Percentiles rank a stretch among this genome's conserved stretches.
phyloP scores from a whole-genome alignment of 2,888 invertebrate species.

The Limulus polyphemus region DNA sequence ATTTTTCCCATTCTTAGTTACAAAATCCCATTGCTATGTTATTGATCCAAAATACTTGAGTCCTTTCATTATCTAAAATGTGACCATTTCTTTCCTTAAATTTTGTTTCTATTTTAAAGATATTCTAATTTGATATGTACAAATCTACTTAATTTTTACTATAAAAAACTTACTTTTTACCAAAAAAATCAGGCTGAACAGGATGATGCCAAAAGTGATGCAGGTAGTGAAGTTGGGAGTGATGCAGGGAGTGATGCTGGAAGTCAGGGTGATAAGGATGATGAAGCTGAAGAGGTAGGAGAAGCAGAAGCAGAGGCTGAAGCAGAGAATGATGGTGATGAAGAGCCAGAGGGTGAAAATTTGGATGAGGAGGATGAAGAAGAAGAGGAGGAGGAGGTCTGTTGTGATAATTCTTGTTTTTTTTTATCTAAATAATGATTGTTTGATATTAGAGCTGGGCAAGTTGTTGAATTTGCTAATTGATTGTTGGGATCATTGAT shows the following conservation, averaged over 20 bases:
- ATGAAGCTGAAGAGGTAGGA: constrained; percentile 21
- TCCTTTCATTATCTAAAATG: too few relatives aligned
- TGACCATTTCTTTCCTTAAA: too few relatives aligned
- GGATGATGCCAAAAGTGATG: constrained; percentile 14
- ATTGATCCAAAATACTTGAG: too few relatives aligned
- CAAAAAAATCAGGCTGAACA: constrained; percentile 12
- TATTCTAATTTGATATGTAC: too few relatives aligned
- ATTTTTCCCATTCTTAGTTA: too few relatives aligned
- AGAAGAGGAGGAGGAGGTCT: constrained; percentile 2
- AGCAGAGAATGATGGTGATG: constrained; percentile 12
- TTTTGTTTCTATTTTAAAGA: too few relatives aligned
- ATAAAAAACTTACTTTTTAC: too few relatives aligned
- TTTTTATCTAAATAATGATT: background rate
- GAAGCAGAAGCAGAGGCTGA: constrained; percentile 20
- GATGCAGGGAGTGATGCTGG: constrained; percentile 17
- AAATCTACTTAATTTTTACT: too few relatives aligned
- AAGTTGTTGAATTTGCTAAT: too few relatives aligned
- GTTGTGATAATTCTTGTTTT: background rate
- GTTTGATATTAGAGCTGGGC: too few relatives aligned
- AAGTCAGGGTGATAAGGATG: constrained; percentile 13
- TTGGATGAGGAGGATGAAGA: constrained; percentile 19
- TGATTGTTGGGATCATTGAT: too few relatives aligned
- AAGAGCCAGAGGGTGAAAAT: constrained; percentile 22
- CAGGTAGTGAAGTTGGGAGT: constrained; percentile 9
- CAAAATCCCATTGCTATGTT: too few relatives aligned